Conservation (phyloP, 2,797 vertebrate species). For the Myripristis jacobus region DNA sequence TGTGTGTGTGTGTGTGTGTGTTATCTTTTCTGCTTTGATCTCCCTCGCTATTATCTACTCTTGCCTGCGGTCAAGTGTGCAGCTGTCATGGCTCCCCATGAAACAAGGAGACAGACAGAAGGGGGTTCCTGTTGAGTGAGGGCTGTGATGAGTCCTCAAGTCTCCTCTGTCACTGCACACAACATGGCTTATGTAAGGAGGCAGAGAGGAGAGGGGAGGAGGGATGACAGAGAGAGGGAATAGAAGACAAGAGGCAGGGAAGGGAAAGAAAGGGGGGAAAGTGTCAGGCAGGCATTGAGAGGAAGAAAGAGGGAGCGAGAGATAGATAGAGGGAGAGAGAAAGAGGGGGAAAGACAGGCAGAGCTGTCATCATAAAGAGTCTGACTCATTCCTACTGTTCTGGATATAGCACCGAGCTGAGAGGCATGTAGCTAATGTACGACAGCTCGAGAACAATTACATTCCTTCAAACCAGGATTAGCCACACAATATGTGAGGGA, state of each 20-base stretch:
- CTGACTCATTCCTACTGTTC: conserved; percentile 77
- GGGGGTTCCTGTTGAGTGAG: conserved; percentile 64
- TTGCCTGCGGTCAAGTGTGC: conserved; percentile 63
- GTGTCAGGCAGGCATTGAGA: conserved; percentile 54
- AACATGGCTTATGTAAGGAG: conserved; percentile 63
- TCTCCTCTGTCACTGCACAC: conserved; percentile 52
- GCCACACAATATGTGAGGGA: conserved; percentile 51
- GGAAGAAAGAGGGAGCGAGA: conserved; percentile 55
- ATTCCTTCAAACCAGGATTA: conserved; percentile 72
- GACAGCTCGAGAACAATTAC: conserved; percentile 75
- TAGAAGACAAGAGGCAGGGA: conserved; percentile 50
- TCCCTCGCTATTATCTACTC: conserved; percentile 59
- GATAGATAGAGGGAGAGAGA: no score
- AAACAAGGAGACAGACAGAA: conserved; percentile 66
- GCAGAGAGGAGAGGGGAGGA: conserved; percentile 16
- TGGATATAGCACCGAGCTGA: conserved; percentile 74
- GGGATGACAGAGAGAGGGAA: conserved; percentile 16
- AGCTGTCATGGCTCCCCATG: conserved; percentile 67
- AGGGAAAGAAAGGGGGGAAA: conserved; percentile 38
- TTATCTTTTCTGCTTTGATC: conserved; percentile 63
- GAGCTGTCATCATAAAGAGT: conserved; percentile 71
- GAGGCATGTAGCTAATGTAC: conserved; percentile 73
- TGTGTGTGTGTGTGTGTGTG: conserved; percentile 22
- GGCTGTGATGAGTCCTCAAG: conserved; percentile 53
- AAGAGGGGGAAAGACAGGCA: conserved; percentile 51